Percentiles rank a stretch among this genome's conserved stretches.
These are phyloP conservation scores for Apodemus sylvaticus DNA, from an alignment of 2,113 vertebrate genomes.

Conservation along the genomic window DNA sequence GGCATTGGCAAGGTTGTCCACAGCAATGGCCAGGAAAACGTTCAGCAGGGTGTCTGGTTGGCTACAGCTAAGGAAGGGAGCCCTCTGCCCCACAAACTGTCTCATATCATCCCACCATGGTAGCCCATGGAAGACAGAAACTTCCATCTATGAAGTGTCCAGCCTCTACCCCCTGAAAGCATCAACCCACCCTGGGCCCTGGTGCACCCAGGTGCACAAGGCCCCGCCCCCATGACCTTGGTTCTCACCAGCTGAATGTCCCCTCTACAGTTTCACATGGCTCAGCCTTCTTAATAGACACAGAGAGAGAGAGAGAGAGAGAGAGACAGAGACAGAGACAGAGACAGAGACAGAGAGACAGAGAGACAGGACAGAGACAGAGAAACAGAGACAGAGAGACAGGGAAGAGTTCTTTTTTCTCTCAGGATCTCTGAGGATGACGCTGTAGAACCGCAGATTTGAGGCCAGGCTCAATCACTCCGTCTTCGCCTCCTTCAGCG, in stretches of 20 bases:
- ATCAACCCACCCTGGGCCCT: background rate
- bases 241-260: background rate
- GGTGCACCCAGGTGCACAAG: background rate
- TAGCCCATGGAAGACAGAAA: background rate
- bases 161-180: background rate
- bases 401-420: too few relatives aligned
- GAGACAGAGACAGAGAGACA: background rate
- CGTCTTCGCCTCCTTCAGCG: background rate
- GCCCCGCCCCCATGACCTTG: too few relatives aligned
- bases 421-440: too few relatives aligned
- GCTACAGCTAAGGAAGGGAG: slow-evolving; percentile 84
- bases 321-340: too few relatives aligned
- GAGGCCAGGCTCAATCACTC: too few relatives aligned
- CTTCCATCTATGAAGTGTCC: background rate
- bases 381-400: background rate
- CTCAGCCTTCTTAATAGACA: background rate
- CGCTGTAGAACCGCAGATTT: background rate
- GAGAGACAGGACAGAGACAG: background rate
- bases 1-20: slow-evolving; percentile 97
- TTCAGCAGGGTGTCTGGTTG: slow-evolving; percentile 94
- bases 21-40: slow-evolving; percentile 96
- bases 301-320: too few relatives aligned
- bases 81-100: background rate
- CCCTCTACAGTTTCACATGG: background rate
- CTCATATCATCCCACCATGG: fast-evolving